These are phyloP conservation scores for Drosophila biarmipes DNA, from an alignment of 1,140 invertebrate genomes.

Conservation along the genomic window DNA sequence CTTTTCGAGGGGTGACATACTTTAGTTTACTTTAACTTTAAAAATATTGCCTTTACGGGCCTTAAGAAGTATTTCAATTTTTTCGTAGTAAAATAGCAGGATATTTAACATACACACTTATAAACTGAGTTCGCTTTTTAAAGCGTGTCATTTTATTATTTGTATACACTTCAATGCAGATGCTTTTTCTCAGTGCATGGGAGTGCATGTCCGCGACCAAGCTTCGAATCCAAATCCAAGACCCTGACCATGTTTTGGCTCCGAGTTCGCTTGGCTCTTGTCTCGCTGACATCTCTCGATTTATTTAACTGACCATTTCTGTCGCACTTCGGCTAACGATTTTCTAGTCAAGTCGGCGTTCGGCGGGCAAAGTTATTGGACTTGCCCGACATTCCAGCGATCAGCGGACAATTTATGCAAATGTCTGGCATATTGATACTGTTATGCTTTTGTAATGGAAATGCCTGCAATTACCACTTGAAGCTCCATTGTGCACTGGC, in stretches of 20 bases:
- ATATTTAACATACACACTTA: no score
- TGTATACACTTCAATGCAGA: neutral
- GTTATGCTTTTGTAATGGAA: constrained; percentile 66
- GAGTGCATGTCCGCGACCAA: constrained; percentile 40
- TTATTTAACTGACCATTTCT: constrained; percentile 77
- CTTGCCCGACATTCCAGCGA: constrained; percentile 57
- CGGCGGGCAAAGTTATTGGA: constrained; percentile 50
- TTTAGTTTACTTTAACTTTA: neutral
- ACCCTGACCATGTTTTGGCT: constrained; percentile 19
- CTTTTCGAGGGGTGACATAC: no score
- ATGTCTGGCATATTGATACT: constrained; percentile 58
- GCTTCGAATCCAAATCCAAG: constrained; percentile 15
- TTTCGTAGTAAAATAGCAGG: no score
- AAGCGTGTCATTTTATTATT: neutral
- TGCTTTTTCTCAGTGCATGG: constrained; percentile 1
- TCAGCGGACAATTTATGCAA: constrained; percentile 52
- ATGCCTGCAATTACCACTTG: constrained; percentile 61
- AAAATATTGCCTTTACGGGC: no score
- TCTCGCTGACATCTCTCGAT: constrained; percentile 71
- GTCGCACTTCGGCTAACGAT: constrained; percentile 77
- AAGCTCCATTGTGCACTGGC: constrained; percentile 39
- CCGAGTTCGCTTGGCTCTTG: constrained; percentile 18
- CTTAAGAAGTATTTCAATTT: no score
- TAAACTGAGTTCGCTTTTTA: no score
- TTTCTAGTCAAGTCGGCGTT: constrained; percentile 72